Base-by-base conservation (phyloP, 2,113 vertebrate species). In the Cyprinodon tularosa region DNA sequence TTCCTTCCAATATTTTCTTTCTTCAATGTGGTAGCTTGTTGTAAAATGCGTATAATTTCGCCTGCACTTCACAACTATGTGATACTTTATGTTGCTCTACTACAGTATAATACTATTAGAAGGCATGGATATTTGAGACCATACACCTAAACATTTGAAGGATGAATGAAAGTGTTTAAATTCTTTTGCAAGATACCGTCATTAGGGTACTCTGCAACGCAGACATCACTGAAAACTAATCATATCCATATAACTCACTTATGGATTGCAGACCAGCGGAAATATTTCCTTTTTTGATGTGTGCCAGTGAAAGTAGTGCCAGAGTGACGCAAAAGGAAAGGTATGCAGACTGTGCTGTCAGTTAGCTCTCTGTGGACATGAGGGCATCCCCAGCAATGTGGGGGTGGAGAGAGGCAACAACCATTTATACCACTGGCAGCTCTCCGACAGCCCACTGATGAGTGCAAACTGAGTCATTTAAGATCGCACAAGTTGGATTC, bases 271-370 rank as follows among this genome's bases (percentile, higher is more conserved):
- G 70, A 76, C 37, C 71, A 78, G 69, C 11, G 3, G 13, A 74
- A 62, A 74, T 68, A 15, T 53, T 76, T 20, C 82, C 73, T 76
- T 80, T 13, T 83, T 83, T 77, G 76, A 45, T 69, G 63, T 9
- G 45, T 74, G 20, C 74, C 66, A 71, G 59, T 61, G 20, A 76
- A 79, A 68, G 12, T 29, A 29, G 2, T 68, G 72, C 72, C 75
- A 86, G 62, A 77, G 45, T 91, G 91, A 92, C 81, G 87, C 68
- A 88, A 82, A 80, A 75, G 40, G 60, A 44, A 42, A 36, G 47
- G 50, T 13, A 29, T 44, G 50, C 9, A 10, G n/a, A 12, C 20
- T 22, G 14, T 0, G 50, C n/a, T 22, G 3, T 29, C n/a, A 13
- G 65, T 20, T 38, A 48, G 29, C 29, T 50, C 57, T 76, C 11